Percentiles rank a stretch among this genome's conserved stretches.
phyloP scores from a whole-genome alignment of 1,140 invertebrate species.

The Notospermus geniculatus region DNA sequence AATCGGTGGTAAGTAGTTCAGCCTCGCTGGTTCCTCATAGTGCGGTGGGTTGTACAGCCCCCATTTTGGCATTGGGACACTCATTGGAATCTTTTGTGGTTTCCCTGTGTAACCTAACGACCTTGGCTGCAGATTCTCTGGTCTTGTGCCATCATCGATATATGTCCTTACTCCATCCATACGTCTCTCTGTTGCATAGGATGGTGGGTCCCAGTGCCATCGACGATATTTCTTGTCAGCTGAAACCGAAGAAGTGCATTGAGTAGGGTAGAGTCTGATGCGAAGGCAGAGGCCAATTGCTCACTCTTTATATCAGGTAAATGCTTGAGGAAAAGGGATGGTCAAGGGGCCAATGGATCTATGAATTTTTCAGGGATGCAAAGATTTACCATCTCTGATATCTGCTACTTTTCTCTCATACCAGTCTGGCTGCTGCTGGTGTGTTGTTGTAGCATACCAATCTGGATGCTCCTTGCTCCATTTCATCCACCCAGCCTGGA shows the following conservation, averaged over 20 bases:
- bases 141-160: slow-evolving; percentile 40
- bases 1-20: slow-evolving; percentile 42
- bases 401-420: slow-evolving; percentile 36
- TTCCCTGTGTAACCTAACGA: slow-evolving; percentile 34
- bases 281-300: no score
- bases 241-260: slow-evolving; percentile 23
- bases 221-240: slow-evolving; percentile 47
- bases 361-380: no score
- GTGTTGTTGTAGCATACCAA: slow-evolving; percentile 41
- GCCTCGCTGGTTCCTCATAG: slow-evolving; percentile 41
- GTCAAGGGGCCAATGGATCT: no score
- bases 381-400: slow-evolving; percentile 41
- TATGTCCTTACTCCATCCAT: slow-evolving; percentile 38
- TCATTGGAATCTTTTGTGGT: slow-evolving; percentile 36
- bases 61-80: slow-evolving; percentile 46
- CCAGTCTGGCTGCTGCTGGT: slow-evolving; percentile 46
- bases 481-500: slow-evolving; percentile 44
- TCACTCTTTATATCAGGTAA: no score
- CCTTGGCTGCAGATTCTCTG: slow-evolving; percentile 36
- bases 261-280: background rate
- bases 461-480: slow-evolving; percentile 46
- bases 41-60: slow-evolving; percentile 43
- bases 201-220: slow-evolving; percentile 45
- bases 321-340: no score
- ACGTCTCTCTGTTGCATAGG: slow-evolving; percentile 40